Evolutionary conservation across 2,797 vertebrate species (phyloP).

Genomic region (Catharus ustulatus): DNA sequence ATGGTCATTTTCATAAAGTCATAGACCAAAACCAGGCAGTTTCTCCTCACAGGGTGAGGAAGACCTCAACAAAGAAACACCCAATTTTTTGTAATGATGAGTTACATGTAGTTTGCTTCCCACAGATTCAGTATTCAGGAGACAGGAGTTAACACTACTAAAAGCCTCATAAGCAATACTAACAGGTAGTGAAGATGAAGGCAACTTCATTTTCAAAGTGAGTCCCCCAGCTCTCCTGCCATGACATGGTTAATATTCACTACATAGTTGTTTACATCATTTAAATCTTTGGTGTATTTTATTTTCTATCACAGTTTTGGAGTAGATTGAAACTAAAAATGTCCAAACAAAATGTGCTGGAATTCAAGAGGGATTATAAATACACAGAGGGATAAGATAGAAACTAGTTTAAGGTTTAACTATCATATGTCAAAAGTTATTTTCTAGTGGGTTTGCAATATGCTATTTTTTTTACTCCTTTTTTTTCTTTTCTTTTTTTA

Average conservation of each 20-base stretch:
- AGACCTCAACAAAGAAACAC: neutral
- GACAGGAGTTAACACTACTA: neutral
- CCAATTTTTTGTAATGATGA: neutral
- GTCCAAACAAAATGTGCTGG: conserved; percentile 49
- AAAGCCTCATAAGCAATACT: neutral
- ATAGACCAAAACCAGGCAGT: neutral
- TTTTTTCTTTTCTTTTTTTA: neutral
- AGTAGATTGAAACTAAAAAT: conserved; percentile 29
- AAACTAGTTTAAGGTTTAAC: conserved; percentile 35
- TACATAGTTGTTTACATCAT: neutral
- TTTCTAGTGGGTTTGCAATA: conserved; percentile 34
- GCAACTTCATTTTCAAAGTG: neutral
- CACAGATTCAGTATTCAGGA: neutral
- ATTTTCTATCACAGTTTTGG: neutral
- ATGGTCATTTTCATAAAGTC: neutral
- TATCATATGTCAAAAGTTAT: conserved; percentile 41
- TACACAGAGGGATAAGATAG: conserved; percentile 28
- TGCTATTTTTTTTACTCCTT: neutral
- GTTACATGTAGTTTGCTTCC: neutral
- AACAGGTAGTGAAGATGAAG: neutral
- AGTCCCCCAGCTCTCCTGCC: neutral
- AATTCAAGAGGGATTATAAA: conserved; percentile 56
- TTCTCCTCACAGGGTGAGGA: neutral
- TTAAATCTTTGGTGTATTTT: neutral
- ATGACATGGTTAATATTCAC: neutral